These are phyloP conservation scores for Romanomermis culicivorax DNA, from an alignment of 2,888 invertebrate species.

Conservation along the genomic window DNA sequence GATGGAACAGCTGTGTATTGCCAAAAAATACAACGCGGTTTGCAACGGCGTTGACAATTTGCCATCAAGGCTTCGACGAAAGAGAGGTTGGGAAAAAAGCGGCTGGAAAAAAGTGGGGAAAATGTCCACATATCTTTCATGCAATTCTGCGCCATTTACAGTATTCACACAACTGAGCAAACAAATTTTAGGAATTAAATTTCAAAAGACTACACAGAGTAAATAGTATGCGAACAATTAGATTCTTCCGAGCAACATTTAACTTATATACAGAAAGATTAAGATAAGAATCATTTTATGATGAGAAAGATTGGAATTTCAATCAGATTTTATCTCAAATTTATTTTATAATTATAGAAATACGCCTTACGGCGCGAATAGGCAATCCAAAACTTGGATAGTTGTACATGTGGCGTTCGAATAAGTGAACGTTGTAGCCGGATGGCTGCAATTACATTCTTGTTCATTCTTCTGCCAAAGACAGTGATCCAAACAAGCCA, in stretches of 20 bases:
- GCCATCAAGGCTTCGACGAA: background rate
- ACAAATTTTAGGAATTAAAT: no score
- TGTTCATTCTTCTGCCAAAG: background rate
- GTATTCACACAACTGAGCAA: no score
- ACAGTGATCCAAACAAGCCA: background rate
- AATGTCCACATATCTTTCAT: no score
- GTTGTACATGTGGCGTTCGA: background rate
- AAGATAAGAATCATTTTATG: no score
- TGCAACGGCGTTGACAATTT: constrained; percentile 18
- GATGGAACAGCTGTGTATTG: constrained; percentile 19
- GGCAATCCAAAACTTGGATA: background rate
- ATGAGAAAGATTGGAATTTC: no score
- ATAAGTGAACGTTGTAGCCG: background rate
- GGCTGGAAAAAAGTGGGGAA: background rate
- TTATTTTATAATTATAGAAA: no score
- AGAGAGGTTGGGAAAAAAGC: background rate
- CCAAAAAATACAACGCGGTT: constrained; percentile 21
- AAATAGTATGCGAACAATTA: no score
- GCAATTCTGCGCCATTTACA: no score
- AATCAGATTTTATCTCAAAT: no score
- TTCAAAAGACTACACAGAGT: no score
- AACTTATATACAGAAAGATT: no score
- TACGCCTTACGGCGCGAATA: background rate
- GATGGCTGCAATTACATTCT: background rate
- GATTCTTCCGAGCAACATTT: no score